These are phyloP conservation scores for Hypanus sabinus DNA, from an alignment of 2,113 vertebrate species.

Conservation along the genomic window DNA sequence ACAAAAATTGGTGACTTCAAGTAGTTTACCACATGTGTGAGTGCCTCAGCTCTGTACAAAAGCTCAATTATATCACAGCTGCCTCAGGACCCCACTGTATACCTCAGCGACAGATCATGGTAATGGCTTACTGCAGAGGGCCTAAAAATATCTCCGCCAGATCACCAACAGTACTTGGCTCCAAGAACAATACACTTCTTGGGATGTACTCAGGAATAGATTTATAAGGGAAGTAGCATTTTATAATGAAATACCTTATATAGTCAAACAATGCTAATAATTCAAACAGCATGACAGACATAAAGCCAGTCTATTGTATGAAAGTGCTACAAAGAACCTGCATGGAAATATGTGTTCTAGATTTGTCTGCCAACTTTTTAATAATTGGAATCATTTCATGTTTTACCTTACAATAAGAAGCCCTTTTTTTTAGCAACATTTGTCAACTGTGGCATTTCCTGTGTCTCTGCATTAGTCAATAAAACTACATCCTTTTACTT, in stretches of 20 bases:
- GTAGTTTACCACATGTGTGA: background rate
- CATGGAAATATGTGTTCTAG: background rate
- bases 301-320: background rate
- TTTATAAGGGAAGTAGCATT: background rate
- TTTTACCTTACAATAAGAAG: background rate
- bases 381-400: conserved; percentile 2
- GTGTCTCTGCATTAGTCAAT: background rate
- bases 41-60: conserved; percentile 2
- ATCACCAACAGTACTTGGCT: background rate
- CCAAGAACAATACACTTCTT: background rate
- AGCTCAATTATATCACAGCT: conserved; percentile 24
- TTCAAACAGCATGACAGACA: background rate
- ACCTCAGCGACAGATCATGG: background rate
- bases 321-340: background rate
- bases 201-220: background rate
- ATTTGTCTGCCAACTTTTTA: background rate
- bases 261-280: conserved; percentile 30
- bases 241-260: conserved; percentile 16
- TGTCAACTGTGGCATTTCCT: background rate
- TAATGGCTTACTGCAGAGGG: background rate
- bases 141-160: conserved; percentile 4
- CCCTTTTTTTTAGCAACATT: background rate
- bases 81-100: background rate
- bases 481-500: background rate
- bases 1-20: conserved; percentile 13